Conservation (phyloP, 2,888 invertebrate genomes). For the Sisyra nigra region DNA sequence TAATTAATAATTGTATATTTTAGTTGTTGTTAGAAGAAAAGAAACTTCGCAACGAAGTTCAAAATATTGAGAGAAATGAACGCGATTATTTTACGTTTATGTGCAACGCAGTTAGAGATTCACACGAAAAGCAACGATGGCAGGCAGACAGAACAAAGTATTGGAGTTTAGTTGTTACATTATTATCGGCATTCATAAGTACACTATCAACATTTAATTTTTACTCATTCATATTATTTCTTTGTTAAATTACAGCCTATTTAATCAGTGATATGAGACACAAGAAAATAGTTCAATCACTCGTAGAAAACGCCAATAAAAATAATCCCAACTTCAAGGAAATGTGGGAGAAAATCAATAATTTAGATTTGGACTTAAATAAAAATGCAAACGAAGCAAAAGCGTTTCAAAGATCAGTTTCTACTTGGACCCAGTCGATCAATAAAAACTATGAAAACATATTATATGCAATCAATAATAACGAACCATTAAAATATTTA, state of each 20-base stretch:
- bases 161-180: slow-evolving; percentile 34
- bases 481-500: too few species aligned
- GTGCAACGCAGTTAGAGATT: slow-evolving; percentile 59
- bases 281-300: neutral
- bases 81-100: slow-evolving; percentile 55
- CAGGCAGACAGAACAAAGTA: slow-evolving; percentile 74
- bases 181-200: slow-evolving; percentile 11
- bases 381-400: too few species aligned
- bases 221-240: too few species aligned
- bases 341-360: too few species aligned
- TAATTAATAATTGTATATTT: too few species aligned
- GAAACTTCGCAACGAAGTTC: slow-evolving; percentile 39
- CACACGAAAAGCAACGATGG: slow-evolving; percentile 68
- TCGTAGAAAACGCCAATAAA: neutral
- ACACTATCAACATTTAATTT: too few species aligned
- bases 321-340: too few species aligned
- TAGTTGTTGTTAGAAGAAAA: slow-evolving; percentile 46
- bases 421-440: too few species aligned
- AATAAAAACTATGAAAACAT: too few species aligned
- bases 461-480: too few species aligned
- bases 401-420: too few species aligned
- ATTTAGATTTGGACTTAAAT: too few species aligned
- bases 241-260: neutral
- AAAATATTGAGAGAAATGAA: slow-evolving; percentile 54
- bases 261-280: slow-evolving; percentile 5